A percentile compares a stretch with the other conserved stretches of the same genome.
Conservation (phyloP, 2,888 invertebrate species). For the Stenodema calcarata region DNA sequence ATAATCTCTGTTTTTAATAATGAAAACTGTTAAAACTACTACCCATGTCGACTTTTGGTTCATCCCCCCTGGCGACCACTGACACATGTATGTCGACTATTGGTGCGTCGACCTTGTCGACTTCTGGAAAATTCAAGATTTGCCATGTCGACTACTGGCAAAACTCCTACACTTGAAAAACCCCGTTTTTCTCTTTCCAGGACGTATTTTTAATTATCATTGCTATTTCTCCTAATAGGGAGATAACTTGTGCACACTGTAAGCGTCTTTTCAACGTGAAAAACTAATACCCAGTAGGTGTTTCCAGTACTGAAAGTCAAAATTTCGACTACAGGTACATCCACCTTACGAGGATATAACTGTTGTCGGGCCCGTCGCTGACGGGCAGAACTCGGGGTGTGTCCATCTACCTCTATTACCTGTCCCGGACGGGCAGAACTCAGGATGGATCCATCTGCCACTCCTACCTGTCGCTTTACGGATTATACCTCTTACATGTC, state of each 20-base stretch:
- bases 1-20: neutral
- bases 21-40: neutral
- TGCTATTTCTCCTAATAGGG: neutral
- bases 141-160: conserved; percentile 15
- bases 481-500: too few species aligned
- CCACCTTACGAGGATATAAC: too few species aligned
- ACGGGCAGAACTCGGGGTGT: too few species aligned
- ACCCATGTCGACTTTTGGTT: neutral
- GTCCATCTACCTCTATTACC: too few species aligned
- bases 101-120: conserved; percentile 17
- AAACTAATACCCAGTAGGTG: neutral
- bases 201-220: neutral
- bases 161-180: conserved; percentile 12
- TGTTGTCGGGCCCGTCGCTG: too few species aligned
- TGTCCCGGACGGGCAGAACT: too few species aligned
- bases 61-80: neutral
- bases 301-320: conserved; percentile 12
- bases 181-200: neutral
- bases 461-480: too few species aligned
- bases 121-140: conserved; percentile 18
- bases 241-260: neutral
- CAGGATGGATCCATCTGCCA: too few species aligned
- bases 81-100: neutral
- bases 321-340: conserved; percentile 15
- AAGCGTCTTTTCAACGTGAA: neutral